A percentile compares a stretch with the other conserved stretches of the same genome.
phyloP scores from a whole-genome alignment of 2,113 vertebrate species.

The Clarias macrocephalus region DNA sequence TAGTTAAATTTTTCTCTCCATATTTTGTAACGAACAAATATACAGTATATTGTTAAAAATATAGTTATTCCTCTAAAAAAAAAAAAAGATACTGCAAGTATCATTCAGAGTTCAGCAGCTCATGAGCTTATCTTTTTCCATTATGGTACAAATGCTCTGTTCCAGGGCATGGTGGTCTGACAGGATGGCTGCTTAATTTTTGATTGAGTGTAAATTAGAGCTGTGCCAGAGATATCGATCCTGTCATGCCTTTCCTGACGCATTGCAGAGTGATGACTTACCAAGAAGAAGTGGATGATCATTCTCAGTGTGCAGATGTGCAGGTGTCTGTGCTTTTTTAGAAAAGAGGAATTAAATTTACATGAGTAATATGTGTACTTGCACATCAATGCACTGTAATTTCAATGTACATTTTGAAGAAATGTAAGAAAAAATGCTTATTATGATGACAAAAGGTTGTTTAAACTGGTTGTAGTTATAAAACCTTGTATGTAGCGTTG shows the following conservation, averaged over 20 bases:
- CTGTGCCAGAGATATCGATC: constrained; percentile 74
- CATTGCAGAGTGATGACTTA: constrained; percentile 74
- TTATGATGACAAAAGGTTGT: neutral
- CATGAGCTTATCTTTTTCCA: neutral
- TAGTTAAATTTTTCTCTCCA: neutral
- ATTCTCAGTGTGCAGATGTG: constrained; percentile 12
- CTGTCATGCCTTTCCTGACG: constrained; percentile 72
- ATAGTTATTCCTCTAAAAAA: neutral
- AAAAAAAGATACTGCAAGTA: neutral
- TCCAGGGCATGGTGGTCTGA: constrained; percentile 12
- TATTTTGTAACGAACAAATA: neutral
- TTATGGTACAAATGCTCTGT: neutral
- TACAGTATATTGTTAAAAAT: neutral
- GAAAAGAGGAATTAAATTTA: neutral
- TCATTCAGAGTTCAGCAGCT: neutral
- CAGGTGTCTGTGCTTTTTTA: neutral
- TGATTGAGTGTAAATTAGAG: constrained; percentile 71
- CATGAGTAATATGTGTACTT: neutral
- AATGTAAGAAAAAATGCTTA: neutral
- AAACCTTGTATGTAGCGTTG: neutral
- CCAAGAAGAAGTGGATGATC: constrained; percentile 37
- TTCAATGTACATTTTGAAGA: neutral
- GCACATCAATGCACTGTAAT: neutral
- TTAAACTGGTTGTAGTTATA: neutral
- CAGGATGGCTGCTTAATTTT: constrained; percentile 68